These are phyloP conservation scores for Pseudorectes ferrugineus DNA, from an alignment of 2,113 vertebrate genomes.

Conservation along the genomic window DNA sequence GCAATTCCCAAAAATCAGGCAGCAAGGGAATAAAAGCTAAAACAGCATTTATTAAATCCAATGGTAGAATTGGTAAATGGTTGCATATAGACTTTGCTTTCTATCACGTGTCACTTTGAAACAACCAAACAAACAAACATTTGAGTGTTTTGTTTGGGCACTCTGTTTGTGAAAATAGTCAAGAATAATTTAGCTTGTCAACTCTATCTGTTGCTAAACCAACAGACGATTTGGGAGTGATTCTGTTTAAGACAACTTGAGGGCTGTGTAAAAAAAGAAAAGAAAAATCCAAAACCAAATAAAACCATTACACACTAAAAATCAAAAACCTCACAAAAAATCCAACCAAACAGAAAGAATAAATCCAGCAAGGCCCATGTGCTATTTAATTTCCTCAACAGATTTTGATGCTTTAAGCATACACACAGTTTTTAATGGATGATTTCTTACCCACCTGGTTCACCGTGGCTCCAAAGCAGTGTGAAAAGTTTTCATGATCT, in stretches of 20 bases:
- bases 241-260: neutral
- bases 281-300: neutral
- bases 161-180: neutral
- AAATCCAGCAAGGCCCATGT: neutral
- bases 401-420: neutral
- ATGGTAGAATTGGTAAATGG: neutral
- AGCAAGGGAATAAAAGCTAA: conserved; percentile 20
- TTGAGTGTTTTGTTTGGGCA: neutral
- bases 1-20: neutral
- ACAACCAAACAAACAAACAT: neutral
- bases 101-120: neutral
- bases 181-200: neutral
- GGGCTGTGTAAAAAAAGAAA: neutral
- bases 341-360: neutral
- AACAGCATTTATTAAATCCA: conserved; percentile 24
- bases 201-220: neutral
- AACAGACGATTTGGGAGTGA: neutral
- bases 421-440: neutral
- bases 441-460: neutral
- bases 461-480: neutral
- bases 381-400: neutral
- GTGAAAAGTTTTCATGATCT: neutral
- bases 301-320: neutral
- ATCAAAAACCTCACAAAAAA: neutral
- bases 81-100: neutral